Evolutionary conservation across 2,797 vertebrate genomes (phyloP).

Genomic region (Leptatherina wallacei): DNA sequence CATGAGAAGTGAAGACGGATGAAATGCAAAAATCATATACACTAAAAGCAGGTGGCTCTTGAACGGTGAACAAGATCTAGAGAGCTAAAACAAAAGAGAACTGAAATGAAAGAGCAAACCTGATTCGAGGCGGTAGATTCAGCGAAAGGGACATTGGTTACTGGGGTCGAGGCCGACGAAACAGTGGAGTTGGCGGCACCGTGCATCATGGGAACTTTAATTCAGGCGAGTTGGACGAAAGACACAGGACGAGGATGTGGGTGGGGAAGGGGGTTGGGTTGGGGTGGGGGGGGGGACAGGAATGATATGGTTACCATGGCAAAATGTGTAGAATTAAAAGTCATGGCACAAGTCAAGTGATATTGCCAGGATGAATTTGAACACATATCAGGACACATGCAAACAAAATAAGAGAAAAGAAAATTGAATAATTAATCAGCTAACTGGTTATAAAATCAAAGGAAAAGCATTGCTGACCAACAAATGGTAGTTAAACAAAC

Average conservation of each 20-base stretch:
- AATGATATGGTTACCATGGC: conserved; percentile 91
- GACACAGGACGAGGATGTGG: conserved; percentile 88
- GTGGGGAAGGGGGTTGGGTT: conserved; percentile 82
- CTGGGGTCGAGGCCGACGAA: conserved; percentile 96
- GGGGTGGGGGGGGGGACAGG: conserved; percentile 89
- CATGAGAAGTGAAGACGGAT: conserved; percentile 54
- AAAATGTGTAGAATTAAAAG: conserved; percentile 89
- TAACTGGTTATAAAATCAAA: conserved; percentile 51
- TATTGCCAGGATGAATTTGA: conserved; percentile 88
- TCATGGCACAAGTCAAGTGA: conserved; percentile 94
- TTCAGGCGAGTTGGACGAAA: conserved; percentile 94
- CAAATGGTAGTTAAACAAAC: conserved; percentile 65
- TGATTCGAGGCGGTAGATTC: conserved; percentile 96
- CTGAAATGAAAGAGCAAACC: conserved; percentile 96
- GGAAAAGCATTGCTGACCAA: conserved; percentile 50
- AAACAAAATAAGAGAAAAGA: conserved; percentile 80
- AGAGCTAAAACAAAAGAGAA: conserved; percentile 87
- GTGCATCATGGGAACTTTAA: conserved; percentile 99
- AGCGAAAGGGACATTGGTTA: conserved; percentile 97
- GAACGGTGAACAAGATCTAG: conserved; percentile 64
- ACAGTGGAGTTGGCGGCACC: conserved; percentile 97
- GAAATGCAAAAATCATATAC: conserved; percentile 59
- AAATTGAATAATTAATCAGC: conserved; percentile 67
- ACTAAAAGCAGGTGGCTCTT: conserved; percentile 37
- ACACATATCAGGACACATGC: conserved; percentile 89